phyloP scores from a whole-genome alignment of 2,888 invertebrate genomes.

The Reticulitermes lucifugus region DNA sequence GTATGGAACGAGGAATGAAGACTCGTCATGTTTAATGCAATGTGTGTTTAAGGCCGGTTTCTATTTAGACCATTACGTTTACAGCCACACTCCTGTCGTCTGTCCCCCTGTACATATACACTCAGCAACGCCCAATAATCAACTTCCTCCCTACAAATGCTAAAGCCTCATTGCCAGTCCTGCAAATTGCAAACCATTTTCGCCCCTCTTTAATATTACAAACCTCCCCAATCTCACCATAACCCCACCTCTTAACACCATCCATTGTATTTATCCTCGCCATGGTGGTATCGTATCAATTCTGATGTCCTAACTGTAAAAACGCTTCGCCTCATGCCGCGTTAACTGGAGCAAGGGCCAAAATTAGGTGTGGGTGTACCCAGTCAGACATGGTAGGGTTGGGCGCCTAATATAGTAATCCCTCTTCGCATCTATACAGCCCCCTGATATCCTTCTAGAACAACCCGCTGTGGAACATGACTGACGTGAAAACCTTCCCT shows the following conservation, averaged over 20 bases:
- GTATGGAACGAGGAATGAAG: background rate
- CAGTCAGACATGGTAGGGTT: background rate
- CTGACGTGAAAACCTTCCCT: slow-evolving; percentile 20
- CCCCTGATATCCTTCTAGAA: background rate
- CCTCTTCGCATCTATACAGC: background rate
- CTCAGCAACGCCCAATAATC: slow-evolving; percentile 19
- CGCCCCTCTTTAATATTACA: slow-evolving; percentile 14
- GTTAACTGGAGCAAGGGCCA: background rate
- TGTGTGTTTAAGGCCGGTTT: background rate
- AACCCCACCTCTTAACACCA: background rate
- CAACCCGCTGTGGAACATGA: slow-evolving; percentile 19
- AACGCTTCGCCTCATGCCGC: background rate
- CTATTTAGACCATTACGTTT: background rate
- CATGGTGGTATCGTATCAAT: background rate
- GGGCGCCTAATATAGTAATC: background rate
- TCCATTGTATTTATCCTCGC: background rate
- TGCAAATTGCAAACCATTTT: slow-evolving; percentile 31
- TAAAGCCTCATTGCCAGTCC: background rate
- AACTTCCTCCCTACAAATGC: slow-evolving; percentile 25
- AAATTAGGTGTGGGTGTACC: background rate
- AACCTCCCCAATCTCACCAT: background rate
- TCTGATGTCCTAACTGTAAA: slow-evolving; percentile 11
- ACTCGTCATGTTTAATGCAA: background rate
- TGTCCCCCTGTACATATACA: background rate
- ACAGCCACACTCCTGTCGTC: background rate